Conservation (phyloP, 1,140 invertebrate species). For the Zaprionus gabonicus region DNA sequence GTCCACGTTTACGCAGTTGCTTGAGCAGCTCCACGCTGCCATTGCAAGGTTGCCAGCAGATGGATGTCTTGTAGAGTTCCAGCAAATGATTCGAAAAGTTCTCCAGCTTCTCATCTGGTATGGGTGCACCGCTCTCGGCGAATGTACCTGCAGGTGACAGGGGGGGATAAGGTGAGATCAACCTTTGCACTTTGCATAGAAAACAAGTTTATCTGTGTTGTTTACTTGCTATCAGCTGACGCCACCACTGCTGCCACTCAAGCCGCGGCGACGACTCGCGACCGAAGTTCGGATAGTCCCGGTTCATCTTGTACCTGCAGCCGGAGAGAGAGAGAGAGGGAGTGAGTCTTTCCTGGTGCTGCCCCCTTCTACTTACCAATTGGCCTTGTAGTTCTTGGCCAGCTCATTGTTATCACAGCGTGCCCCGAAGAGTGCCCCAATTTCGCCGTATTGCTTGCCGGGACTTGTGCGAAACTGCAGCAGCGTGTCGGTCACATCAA, state of each 20-base stretch:
- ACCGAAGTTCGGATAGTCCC: slow-evolving; percentile 93
- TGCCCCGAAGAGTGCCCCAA: slow-evolving; percentile 89
- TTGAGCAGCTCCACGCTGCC: slow-evolving; percentile 88
- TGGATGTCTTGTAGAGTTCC: slow-evolving; percentile 88
- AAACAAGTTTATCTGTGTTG: slow-evolving; percentile 14
- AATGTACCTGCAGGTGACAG: slow-evolving; percentile 74
- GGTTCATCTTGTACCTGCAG: slow-evolving; percentile 85
- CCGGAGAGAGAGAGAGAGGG: not conserved
- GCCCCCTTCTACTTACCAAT: slow-evolving; percentile 84
- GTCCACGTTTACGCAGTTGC: slow-evolving; percentile 85
- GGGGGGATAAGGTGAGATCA: not conserved
- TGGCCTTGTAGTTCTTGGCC: slow-evolving; percentile 87
- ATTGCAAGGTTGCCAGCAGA: slow-evolving; percentile 89
- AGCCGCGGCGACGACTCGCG: slow-evolving; percentile 86
- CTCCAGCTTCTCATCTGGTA: slow-evolving; percentile 85
- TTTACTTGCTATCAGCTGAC: slow-evolving; percentile 78
- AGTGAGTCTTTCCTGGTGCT: not conserved
- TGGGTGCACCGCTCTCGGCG: slow-evolving; percentile 74
- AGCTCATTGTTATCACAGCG: slow-evolving; percentile 86
- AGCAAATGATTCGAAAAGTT: slow-evolving; percentile 88
- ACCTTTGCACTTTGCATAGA: slow-evolving; percentile 40
- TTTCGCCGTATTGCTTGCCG: slow-evolving; percentile 90
- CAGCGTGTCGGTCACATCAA: slow-evolving; percentile 94
- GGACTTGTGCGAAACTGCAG: slow-evolving; percentile 89
- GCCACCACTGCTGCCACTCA: slow-evolving; percentile 94